Conservation (phyloP, 2,888 invertebrate genomes). For the Eulithis testata region DNA sequence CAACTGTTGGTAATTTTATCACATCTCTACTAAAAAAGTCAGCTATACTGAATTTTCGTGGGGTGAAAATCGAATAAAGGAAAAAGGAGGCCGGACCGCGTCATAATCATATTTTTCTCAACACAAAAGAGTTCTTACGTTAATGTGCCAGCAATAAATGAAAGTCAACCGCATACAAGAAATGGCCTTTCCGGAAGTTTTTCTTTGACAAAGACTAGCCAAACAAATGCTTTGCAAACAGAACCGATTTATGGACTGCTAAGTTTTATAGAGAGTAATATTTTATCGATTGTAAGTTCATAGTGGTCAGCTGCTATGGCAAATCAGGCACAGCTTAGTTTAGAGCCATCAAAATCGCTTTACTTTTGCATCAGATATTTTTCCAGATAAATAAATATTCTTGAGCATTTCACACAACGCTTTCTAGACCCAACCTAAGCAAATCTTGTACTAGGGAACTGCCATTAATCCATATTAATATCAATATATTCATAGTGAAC, state of each 20-base stretch:
- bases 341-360: no score
- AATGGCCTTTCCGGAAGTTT: slow-evolving; percentile 52
- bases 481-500: not conserved
- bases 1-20: no score
- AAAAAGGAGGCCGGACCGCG: slow-evolving; percentile 75
- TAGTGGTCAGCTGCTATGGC: no score
- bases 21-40: slow-evolving; percentile 45
- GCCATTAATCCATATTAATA: not conserved
- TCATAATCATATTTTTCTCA: slow-evolving; percentile 81
- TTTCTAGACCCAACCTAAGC: no score
- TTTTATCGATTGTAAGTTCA: no score
- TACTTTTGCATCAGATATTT: no score
- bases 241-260: slow-evolving; percentile 2
- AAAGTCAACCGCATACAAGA: slow-evolving; percentile 68
- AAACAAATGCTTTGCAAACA: slow-evolving; percentile 17
- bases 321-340: no score
- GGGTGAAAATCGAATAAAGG: slow-evolving; percentile 75
- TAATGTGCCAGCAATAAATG: slow-evolving; percentile 80
- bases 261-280: not conserved
- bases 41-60: slow-evolving; percentile 67
- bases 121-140: slow-evolving; percentile 78
- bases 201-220: slow-evolving; percentile 33
- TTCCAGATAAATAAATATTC: no score
- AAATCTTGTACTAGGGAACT: not conserved
- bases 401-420: no score